These are phyloP conservation scores for Crenuchus spilurus DNA, from an alignment of 2,797 vertebrate species.

Conservation along the genomic window DNA sequence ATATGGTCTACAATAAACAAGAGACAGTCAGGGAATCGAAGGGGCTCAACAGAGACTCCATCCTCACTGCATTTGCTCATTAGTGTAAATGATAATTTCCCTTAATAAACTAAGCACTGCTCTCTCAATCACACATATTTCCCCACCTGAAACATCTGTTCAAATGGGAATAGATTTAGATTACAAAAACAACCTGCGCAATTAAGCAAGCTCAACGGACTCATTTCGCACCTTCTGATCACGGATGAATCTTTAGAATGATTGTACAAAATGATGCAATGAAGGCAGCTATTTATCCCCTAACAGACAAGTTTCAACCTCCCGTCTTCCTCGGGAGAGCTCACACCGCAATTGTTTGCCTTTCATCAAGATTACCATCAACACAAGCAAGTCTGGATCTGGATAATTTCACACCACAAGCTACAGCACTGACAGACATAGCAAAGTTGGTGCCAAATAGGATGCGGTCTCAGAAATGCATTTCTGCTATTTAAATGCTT, in stretches of 20 bases:
- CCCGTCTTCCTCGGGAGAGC: conserved; percentile 1
- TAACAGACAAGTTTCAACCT: conserved; percentile 41
- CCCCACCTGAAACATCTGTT: neutral
- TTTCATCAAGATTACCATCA: conserved; percentile 62
- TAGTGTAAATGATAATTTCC: conserved; percentile 22
- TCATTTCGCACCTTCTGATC: conserved; percentile 26
- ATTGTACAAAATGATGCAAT: conserved; percentile 25
- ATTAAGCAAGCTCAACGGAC: neutral
- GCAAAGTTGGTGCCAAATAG: conserved; percentile 52
- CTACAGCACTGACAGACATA: conserved; percentile 64
- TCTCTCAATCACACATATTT: neutral
- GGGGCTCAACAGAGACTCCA: conserved; percentile 3
- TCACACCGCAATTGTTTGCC: conserved; percentile 41
- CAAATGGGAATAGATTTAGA: neutral
- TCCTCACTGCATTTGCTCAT: conserved; percentile 3
- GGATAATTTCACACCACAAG: conserved; percentile 48
- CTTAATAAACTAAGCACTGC: neutral
- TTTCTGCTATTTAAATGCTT: conserved; percentile 18
- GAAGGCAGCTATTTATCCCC: conserved; percentile 5
- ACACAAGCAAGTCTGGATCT: conserved; percentile 64
- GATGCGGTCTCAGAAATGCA: conserved; percentile 33
- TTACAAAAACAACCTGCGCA: neutral
- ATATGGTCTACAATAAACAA: conserved; percentile 52
- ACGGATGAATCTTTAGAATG: conserved; percentile 9
- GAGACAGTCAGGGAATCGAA: conserved; percentile 28